phyloP scores from a whole-genome alignment of 2,797 vertebrate species.

The Telmatherina bonti region DNA sequence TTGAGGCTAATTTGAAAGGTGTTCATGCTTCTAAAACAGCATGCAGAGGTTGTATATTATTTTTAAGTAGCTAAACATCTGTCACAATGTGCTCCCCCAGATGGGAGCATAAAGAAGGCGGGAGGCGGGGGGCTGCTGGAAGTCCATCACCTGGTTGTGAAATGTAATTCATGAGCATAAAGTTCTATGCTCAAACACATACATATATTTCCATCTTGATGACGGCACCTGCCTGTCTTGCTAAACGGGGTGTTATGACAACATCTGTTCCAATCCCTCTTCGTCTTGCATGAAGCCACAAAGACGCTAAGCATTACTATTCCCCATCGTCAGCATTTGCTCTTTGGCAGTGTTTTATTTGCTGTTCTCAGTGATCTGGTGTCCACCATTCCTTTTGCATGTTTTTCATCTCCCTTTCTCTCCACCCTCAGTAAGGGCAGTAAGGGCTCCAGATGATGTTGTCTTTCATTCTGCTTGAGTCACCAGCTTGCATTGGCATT shows the following conservation, averaged over 20 bases:
- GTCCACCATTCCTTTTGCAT: conserved; percentile 9
- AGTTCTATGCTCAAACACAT: background rate
- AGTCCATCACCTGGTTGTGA: conserved; percentile 59
- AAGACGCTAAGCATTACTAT: conserved; percentile 24
- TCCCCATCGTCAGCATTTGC: conserved; percentile 51
- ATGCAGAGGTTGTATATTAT: background rate
- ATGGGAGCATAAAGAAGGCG: conserved; percentile 54
- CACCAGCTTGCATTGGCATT: conserved; percentile 15
- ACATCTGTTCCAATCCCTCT: background rate
- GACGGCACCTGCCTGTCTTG: conserved; percentile 44
- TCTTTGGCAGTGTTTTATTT: conserved; percentile 23
- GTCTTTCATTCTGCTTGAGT: conserved; percentile 37
- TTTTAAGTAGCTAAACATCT: background rate
- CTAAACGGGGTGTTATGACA: conserved; percentile 33
- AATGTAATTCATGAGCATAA: conserved; percentile 59
- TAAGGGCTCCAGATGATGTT: conserved; percentile 32
- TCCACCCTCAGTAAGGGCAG: background rate
- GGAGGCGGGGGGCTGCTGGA: conserved; percentile 49
- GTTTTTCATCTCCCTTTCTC: background rate
- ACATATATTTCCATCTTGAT: conserved; percentile 36
- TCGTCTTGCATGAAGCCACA: conserved; percentile 26
- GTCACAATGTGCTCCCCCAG: conserved; percentile 27
- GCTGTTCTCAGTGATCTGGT: conserved; percentile 37
- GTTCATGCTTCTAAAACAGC: background rate
- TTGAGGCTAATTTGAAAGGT: background rate